Conservation (phyloP, 2,113 vertebrate species). For the Chaetura pelagica region DNA sequence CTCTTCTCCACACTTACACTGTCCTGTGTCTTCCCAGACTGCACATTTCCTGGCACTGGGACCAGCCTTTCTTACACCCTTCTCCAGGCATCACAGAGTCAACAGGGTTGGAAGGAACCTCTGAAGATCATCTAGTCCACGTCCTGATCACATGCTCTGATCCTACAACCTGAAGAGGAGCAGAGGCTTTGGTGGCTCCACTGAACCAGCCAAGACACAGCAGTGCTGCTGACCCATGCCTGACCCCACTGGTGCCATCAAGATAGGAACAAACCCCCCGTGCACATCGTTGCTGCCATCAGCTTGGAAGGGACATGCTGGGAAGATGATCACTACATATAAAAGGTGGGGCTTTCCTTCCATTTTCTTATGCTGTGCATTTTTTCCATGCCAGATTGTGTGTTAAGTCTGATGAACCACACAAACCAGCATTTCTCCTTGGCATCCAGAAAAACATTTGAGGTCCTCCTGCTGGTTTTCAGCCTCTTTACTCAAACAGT, state of each 20-base stretch:
- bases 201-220: not conserved
- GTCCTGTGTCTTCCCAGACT: not conserved
- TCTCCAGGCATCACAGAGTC: not conserved
- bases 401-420: not conserved
- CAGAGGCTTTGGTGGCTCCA: fast-evolving
- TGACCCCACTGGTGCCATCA: fast-evolving
- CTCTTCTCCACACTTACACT: not conserved
- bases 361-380: not conserved
- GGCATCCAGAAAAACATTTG: not conserved
- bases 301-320: not conserved
- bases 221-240: not conserved
- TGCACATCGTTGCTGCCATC: not conserved
- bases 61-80: not conserved
- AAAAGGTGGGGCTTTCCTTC: not conserved
- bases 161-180: not conserved
- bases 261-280: not conserved
- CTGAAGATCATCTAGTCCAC: too few species aligned
- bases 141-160: not conserved
- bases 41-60: too few species aligned
- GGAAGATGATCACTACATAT: not conserved
- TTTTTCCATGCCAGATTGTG: not conserved
- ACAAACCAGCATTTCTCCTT: not conserved
- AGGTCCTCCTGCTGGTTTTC: not conserved
- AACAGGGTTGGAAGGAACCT: too few species aligned
- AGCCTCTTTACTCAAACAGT: not conserved